Percentiles rank a stretch among this genome's conserved stretches.
These are phyloP conservation scores for Plotosus lineatus DNA, from an alignment of 2,113 vertebrate genomes.

Conservation along the genomic window DNA sequence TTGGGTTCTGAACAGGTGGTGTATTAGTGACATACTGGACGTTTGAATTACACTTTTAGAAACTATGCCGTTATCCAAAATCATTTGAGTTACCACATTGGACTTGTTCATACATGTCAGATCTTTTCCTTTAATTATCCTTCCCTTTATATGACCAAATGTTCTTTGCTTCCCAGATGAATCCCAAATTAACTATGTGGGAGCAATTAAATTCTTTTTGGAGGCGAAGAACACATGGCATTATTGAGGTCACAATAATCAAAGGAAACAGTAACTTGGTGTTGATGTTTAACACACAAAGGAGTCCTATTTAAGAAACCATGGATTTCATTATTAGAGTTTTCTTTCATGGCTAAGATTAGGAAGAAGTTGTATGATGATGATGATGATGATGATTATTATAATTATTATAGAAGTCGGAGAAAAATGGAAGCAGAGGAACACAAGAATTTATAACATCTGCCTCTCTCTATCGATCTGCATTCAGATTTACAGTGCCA, in stretches of 20 bases:
- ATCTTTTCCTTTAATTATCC: constrained; percentile 27
- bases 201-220: constrained; percentile 31
- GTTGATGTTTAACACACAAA: constrained; percentile 26
- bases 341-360: background rate
- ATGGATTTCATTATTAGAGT: background rate
- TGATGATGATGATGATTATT: background rate
- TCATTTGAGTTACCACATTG: constrained; percentile 24
- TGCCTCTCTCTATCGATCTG: background rate
- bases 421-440: too few species aligned
- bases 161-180: constrained; percentile 26
- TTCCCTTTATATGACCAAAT: constrained; percentile 17
- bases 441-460: too few species aligned
- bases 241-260: constrained; percentile 37
- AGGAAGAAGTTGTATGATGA: background rate
- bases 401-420: background rate
- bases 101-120: constrained; percentile 1
- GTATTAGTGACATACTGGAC: constrained; percentile 37
- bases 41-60: constrained; percentile 47
- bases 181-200: constrained; percentile 34
- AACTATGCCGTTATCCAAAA: background rate
- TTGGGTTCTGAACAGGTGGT: constrained; percentile 25
- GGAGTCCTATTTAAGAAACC: constrained; percentile 36
- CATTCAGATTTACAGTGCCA: background rate
- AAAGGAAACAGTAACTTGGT: constrained; percentile 36
- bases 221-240: constrained; percentile 32